phyloP scores from a whole-genome alignment of 2,113 vertebrate species.

The Prunella himalayana region DNA sequence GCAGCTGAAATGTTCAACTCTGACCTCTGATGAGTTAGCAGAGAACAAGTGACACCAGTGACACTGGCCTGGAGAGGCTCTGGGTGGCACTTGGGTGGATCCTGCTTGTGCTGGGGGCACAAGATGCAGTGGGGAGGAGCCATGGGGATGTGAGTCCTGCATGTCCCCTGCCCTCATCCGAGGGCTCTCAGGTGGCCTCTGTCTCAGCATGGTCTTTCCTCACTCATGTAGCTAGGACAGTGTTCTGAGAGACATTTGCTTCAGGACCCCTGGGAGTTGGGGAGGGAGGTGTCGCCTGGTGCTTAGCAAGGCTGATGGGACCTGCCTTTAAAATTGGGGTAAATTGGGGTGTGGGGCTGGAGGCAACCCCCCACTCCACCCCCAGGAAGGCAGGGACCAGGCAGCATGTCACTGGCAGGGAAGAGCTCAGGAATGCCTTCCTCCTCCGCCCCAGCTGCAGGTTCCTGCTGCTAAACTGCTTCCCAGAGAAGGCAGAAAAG shows the following conservation, averaged over 20 bases:
- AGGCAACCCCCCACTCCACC: neutral
- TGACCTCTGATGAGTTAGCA: neutral
- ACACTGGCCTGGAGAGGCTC: neutral
- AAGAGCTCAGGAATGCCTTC: neutral
- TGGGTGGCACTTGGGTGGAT: neutral
- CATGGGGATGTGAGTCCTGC: neutral
- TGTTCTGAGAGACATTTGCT: neutral
- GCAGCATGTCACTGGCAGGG: fast-evolving
- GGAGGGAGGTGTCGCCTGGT: neutral
- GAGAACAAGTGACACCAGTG: neutral
- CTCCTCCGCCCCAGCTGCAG: neutral
- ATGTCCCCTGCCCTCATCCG: neutral
- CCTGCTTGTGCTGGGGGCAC: neutral
- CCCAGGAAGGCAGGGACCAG: neutral
- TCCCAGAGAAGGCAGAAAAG: fast-evolving
- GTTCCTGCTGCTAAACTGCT: neutral
- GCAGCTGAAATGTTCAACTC: neutral
- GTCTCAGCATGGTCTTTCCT: neutral
- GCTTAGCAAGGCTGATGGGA: neutral
- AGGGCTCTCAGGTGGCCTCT: neutral
- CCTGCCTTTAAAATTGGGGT: neutral
- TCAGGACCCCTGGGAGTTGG: neutral
- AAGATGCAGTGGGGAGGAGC: neutral
- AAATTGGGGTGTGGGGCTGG: neutral
- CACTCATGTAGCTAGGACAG: neutral